Base-by-base conservation (phyloP, 1,140 invertebrate genomes). In the Araneus ventricosus region DNA sequence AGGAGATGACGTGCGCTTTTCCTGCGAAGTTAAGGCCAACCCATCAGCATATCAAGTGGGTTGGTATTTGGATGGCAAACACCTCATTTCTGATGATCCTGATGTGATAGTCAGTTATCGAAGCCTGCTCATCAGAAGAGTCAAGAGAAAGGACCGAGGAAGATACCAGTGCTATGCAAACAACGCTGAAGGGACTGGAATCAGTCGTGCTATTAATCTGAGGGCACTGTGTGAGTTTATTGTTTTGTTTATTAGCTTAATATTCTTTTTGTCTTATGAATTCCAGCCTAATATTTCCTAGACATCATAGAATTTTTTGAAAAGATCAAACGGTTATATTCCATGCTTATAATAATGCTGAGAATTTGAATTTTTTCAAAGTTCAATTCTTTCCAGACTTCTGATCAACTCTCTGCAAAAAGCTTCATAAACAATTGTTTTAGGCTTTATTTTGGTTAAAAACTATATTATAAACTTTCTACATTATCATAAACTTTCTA, bases 1-100 rank as follows among this genome's bases (percentile, higher is more conserved):
- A 94, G 97, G 97, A 7, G 97, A 97, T 61, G 98, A 98, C 95
- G 98, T 98, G 80, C 98, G 98, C 95, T 97, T 98, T 94, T 97
- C 98, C 95, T 98, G 98, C 95, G 97, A 97, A 95, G 98, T 98
- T 93, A 97, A 97, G 95, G 97, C 98, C 22, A 98, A 98, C 96
- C 98, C 98, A 0, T 97, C 97, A 94, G 96, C 97, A 17, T 97
- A 97, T 95, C 97, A 97, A 94, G 96, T 98, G 88, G 96, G 97
- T 87, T 98, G 97, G 97, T 98, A 97, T 95, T 97, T 98, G 95
- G 97, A 97, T 94, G 97, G 94, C 30, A 34, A 70, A 39, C 94
- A 92, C 14, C 93, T 94, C 0, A 85, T 39, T 37, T 30, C 87
- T 7, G 75, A 61, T 24, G 87, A 90, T 7, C 52, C 84, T 4